These are phyloP conservation scores for Struthio camelus DNA, from an alignment of 2,113 vertebrate species.

Conservation along the genomic window DNA sequence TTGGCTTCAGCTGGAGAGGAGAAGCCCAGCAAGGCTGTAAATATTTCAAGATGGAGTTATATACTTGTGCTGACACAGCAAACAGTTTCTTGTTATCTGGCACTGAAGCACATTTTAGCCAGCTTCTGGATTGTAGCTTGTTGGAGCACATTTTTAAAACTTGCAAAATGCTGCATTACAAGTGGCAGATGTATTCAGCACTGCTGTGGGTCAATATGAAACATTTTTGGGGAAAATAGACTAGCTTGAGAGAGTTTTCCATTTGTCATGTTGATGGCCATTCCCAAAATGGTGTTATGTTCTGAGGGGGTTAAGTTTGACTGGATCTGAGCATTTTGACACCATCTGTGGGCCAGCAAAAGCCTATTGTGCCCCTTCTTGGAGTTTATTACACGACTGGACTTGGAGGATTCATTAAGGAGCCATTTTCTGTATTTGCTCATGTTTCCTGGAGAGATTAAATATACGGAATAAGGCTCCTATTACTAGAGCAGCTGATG, in stretches of 20 bases:
- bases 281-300: background rate
- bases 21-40: background rate
- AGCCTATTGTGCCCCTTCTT: background rate
- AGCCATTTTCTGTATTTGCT: background rate
- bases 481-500: background rate
- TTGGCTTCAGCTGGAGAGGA: background rate
- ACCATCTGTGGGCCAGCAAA: background rate
- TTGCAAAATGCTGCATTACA: background rate
- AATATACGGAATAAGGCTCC: background rate
- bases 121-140: background rate
- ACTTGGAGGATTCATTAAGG: background rate
- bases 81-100: background rate
- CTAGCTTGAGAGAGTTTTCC: background rate
- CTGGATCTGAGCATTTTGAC: background rate
- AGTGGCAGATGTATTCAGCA: background rate
- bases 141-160: background rate
- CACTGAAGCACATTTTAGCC: background rate
- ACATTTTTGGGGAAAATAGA: background rate
- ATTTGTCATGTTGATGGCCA: background rate
- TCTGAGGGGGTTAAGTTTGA: background rate
- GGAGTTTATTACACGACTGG: background rate
- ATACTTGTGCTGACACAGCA: constrained; percentile 3
- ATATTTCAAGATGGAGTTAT: constrained; percentile 31
- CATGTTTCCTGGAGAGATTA: background rate
- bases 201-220: background rate